Evolutionary conservation across 2,888 invertebrate species (phyloP).

Genomic region (Sipha maydis): DNA sequence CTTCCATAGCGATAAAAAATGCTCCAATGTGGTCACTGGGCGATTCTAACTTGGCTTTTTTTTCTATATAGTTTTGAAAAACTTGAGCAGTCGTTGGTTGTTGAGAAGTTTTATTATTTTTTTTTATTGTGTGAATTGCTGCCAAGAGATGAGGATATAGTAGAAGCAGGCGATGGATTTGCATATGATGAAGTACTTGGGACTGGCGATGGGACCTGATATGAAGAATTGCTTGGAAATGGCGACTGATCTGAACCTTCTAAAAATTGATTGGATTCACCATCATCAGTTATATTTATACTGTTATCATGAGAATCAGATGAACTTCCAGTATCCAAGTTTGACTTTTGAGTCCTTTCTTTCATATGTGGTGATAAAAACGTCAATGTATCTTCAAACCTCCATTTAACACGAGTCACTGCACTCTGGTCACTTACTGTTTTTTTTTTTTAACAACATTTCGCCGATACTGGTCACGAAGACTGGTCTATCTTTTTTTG

Average conservation of each 20-base stretch:
- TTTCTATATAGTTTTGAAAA: conserved; percentile 24
- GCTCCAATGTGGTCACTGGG: not conserved
- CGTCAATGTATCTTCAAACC: conserved; percentile 22
- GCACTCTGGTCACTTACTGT: conserved; percentile 21
- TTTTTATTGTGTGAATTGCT: not conserved
- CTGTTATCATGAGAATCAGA: not conserved
- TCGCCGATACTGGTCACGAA: conserved; percentile 38
- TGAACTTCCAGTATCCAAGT: not conserved
- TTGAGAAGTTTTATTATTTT: conserved; percentile 6
- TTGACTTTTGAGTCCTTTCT: conserved; percentile 41
- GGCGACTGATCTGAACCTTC: too few species aligned
- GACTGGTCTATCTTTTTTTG: conserved; percentile 47
- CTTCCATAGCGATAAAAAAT: conserved; percentile 43
- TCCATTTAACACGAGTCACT: conserved; percentile 22
- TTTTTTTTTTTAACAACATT: conserved; percentile 26
- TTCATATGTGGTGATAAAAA: conserved; percentile 24
- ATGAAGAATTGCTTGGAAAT: conserved; percentile 28
- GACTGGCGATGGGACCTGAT: not conserved
- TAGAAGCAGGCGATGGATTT: not conserved
- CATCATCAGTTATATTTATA: too few species aligned
- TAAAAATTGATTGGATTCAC: too few species aligned
- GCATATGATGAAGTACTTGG: not conserved
- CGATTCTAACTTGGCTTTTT: not conserved
- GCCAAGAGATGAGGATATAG: not conserved
- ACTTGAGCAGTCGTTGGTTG: conserved; percentile 17